phyloP scores from a whole-genome alignment of 2,113 vertebrate genomes.

The Rhegmatorhina hoffmannsi region DNA sequence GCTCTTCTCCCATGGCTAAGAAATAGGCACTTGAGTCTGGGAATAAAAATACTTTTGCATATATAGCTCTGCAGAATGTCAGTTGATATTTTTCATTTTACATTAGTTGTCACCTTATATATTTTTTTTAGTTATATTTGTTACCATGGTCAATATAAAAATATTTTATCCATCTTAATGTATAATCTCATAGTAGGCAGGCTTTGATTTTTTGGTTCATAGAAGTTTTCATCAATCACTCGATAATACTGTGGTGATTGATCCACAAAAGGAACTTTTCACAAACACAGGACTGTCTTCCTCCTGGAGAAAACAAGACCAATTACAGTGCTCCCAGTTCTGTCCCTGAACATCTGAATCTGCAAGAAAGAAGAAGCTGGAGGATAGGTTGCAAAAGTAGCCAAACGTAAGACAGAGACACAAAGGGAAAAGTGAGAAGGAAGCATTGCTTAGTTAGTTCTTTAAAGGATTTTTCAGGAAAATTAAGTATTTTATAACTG shows the following conservation, averaged over 20 bases:
- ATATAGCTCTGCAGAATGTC: neutral
- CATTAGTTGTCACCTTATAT: neutral
- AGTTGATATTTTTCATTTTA: neutral
- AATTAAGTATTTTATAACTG: neutral
- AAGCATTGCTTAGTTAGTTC: neutral
- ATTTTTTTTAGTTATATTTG: neutral
- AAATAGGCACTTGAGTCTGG: neutral
- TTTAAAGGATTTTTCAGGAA: neutral
- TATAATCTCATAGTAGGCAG: neutral
- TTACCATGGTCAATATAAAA: neutral
- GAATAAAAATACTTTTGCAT: neutral
- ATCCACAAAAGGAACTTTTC: neutral
- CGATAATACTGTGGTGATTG: neutral
- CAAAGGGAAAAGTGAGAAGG: neutral
- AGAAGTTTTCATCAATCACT: neutral
- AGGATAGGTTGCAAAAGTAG: neutral
- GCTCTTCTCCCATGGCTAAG: neutral
- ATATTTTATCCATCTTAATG: neutral
- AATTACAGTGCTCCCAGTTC: neutral
- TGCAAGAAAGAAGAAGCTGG: neutral
- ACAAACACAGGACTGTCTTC: neutral
- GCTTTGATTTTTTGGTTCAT: neutral
- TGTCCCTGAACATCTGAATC: neutral
- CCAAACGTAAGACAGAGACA: neutral
- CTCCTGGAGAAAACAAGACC: neutral